Conservation (phyloP, 2,797 vertebrate genomes). For the Scarus forsteni region DNA sequence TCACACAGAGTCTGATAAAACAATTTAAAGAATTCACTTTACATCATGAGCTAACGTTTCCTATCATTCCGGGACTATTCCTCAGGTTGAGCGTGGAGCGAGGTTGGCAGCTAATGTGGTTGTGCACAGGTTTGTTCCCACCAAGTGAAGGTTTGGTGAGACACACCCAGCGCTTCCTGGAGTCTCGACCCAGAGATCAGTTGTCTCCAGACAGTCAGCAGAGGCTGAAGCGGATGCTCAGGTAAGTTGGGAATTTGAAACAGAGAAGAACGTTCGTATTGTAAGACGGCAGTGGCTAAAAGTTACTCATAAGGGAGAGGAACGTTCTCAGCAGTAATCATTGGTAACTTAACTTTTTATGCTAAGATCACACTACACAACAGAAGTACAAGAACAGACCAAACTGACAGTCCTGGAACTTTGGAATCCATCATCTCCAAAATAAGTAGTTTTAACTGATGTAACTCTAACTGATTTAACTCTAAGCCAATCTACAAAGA, state of each 20-base stretch:
- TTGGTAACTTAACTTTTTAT: too few species aligned
- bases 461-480: too few species aligned
- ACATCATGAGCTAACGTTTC: not conserved
- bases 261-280: not conserved
- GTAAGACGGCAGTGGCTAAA: not conserved
- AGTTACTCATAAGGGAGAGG: too few species aligned
- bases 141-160: slow-evolving; percentile 85
- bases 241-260: slow-evolving; percentile 76
- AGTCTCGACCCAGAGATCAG: slow-evolving; percentile 85
- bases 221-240: slow-evolving; percentile 87
- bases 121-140: slow-evolving; percentile 92
- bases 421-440: too few species aligned
- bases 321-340: too few species aligned
- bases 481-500: too few species aligned
- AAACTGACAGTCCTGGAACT: too few species aligned
- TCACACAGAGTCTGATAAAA: not conserved
- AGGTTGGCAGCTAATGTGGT: slow-evolving; percentile 96
- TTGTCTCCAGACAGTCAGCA: slow-evolving; percentile 86
- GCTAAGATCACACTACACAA: too few species aligned
- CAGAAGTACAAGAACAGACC: too few species aligned
- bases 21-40: too few species aligned
- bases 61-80: not conserved
- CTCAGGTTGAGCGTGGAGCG: slow-evolving; percentile 88
- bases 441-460: too few species aligned
- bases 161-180: slow-evolving; percentile 89